A percentile compares a stretch with the other conserved stretches of the same genome.
These are phyloP conservation scores for Idaea straminata DNA, from an alignment of 2,888 invertebrate genomes.

Conservation along the genomic window DNA sequence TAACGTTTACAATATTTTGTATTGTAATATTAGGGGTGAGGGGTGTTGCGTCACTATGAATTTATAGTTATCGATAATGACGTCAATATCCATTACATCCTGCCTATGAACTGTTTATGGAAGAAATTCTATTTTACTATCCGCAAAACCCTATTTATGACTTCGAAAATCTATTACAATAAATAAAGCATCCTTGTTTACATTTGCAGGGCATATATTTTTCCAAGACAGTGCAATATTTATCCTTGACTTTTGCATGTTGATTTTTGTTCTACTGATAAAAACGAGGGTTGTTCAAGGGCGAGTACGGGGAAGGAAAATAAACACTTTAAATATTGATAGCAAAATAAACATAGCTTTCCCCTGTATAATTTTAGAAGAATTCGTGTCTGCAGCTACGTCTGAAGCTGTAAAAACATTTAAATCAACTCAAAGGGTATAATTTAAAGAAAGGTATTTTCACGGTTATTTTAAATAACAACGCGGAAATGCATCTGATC, in stretches of 20 bases:
- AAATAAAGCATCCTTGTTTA: background rate
- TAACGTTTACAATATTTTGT: slow-evolving; percentile 46
- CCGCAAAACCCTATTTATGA: slow-evolving; percentile 6
- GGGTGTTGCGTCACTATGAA: slow-evolving; percentile 64
- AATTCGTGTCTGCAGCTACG: slow-evolving; percentile 1
- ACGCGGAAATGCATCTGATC: slow-evolving; percentile 63
- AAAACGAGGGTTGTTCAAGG: background rate
- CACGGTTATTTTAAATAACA: slow-evolving; percentile 29
- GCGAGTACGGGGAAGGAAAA: background rate
- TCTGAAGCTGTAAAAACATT: slow-evolving; percentile 8
- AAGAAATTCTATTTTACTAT: slow-evolving; percentile 6
- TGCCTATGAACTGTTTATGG: slow-evolving; percentile 33
- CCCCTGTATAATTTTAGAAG: background rate
- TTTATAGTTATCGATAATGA: slow-evolving; percentile 67
- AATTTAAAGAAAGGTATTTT: slow-evolving; percentile 5
- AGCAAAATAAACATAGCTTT: background rate
- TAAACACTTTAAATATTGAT: background rate
- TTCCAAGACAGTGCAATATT: background rate
- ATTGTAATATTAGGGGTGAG: slow-evolving; percentile 61
- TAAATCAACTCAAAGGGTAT: slow-evolving; percentile 8
- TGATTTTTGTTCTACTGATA: background rate
- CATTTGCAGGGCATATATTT: background rate
- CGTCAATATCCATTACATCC: slow-evolving; percentile 48
- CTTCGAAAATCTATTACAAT: background rate
- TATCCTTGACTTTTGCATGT: background rate